phyloP scores from a whole-genome alignment of 2,113 vertebrate species.

The Salvator merianae region DNA sequence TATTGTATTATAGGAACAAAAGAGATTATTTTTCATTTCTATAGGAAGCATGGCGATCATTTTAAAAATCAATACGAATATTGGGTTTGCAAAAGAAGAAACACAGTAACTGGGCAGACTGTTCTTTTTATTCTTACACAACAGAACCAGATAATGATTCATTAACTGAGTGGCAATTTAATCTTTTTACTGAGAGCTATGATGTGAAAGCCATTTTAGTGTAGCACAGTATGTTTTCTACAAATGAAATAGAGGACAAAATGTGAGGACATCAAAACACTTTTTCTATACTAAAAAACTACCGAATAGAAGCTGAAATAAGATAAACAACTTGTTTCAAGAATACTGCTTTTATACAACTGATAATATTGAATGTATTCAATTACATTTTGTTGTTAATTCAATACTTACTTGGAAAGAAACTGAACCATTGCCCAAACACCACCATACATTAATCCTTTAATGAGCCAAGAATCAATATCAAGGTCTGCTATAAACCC shows the following conservation, averaged over 20 bases:
- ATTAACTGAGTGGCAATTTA: background rate
- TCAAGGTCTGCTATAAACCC: slow-evolving; percentile 98
- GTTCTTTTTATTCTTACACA: background rate
- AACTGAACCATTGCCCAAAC: slow-evolving; percentile 96
- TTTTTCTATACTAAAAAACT: background rate
- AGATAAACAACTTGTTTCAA: background rate
- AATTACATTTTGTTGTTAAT: background rate
- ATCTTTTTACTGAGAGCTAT: background rate
- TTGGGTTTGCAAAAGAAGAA: background rate
- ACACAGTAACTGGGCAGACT: background rate
- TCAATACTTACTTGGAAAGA: slow-evolving; percentile 92
- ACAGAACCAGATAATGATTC: background rate
- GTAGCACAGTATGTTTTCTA: background rate
- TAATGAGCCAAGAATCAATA: slow-evolving; percentile 98
- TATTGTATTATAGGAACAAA: background rate
- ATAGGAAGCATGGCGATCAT: background rate
- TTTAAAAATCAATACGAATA: background rate
- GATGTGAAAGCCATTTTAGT: background rate
- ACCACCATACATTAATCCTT: slow-evolving; percentile 93
- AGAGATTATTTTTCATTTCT: background rate
- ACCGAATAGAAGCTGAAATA: background rate
- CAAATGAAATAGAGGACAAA: background rate
- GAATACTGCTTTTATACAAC: background rate
- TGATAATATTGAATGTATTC: background rate
- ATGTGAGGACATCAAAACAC: background rate